Evolutionary conservation across 2,797 vertebrate species (phyloP).

Genomic region (Discoglossus pictus): DNA sequence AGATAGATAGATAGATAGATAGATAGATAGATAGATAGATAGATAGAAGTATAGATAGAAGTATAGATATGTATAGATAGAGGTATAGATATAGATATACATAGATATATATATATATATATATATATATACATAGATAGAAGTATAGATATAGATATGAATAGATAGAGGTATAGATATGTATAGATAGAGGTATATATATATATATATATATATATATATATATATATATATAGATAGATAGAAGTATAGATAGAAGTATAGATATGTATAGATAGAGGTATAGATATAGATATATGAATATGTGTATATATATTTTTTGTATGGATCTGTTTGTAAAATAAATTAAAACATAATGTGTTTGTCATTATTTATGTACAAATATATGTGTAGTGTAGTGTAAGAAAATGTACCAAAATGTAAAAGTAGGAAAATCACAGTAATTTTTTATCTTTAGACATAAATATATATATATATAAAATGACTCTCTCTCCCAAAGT

Average conservation of each 20-base stretch:
- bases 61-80: background rate
- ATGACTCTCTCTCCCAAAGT: too few relatives aligned
- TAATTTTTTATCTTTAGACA: too few relatives aligned
- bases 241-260: background rate
- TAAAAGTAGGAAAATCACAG: too few relatives aligned
- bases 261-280: background rate
- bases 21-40: too few relatives aligned
- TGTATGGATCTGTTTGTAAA: background rate
- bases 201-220: background rate
- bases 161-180: background rate
- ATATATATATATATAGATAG: background rate
- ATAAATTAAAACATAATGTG: too few relatives aligned
- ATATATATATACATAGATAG: background rate
- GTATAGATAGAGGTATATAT: background rate
- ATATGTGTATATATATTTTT: background rate
- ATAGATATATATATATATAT: slow-evolving; percentile 2
- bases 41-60: too few relatives aligned
- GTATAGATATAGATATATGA: background rate
- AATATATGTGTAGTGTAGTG: too few relatives aligned
- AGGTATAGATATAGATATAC: too few relatives aligned
- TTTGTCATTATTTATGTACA: too few relatives aligned
- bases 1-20: too few relatives aligned
- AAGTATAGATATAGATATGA: background rate
- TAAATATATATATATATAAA: too few relatives aligned
- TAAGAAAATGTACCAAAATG: too few relatives aligned